These are phyloP conservation scores for Cyprinodon brontotheroides DNA, from an alignment of 2,113 vertebrate genomes.

Conservation along the genomic window DNA sequence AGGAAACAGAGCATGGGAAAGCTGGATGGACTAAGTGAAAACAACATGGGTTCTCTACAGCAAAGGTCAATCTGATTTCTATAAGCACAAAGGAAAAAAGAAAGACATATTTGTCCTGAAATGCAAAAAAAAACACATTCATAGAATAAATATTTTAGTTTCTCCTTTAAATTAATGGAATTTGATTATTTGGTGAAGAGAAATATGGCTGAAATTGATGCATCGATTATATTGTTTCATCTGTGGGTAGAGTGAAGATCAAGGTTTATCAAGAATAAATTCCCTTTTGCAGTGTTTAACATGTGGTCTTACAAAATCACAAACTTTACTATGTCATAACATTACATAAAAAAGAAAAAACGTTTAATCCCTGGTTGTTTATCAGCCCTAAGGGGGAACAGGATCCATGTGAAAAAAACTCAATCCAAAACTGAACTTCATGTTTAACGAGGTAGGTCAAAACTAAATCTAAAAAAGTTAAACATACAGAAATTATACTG, in stretches of 20 bases:
- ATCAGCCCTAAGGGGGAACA: too few relatives aligned
- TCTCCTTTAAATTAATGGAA: neutral
- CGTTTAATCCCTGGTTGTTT: too few relatives aligned
- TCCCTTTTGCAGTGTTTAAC: too few relatives aligned
- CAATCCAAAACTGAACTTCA: too few relatives aligned
- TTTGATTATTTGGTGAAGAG: neutral
- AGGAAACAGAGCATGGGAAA: conserved; percentile 51
- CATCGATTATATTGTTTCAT: neutral
- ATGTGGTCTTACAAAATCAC: too few relatives aligned
- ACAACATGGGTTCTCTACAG: neutral
- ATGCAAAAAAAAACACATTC: neutral
- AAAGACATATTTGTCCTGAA: neutral
- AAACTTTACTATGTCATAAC: too few relatives aligned
- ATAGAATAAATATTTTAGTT: neutral
- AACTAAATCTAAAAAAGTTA: too few relatives aligned
- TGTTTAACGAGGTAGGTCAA: too few relatives aligned
- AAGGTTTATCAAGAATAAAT: too few relatives aligned
- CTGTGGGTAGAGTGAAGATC: neutral
- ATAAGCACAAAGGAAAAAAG: neutral
- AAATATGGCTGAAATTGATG: neutral
- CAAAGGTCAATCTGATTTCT: conserved; percentile 8
- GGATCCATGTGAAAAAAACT: too few relatives aligned
- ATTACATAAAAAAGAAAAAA: too few relatives aligned
- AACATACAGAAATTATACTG: too few relatives aligned
- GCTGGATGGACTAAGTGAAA: conserved; percentile 11